Percentiles rank a stretch among this genome's conserved stretches.
Conservation (phyloP, 1,140 invertebrate genomes). For the Schlechtendalia chinensis region DNA sequence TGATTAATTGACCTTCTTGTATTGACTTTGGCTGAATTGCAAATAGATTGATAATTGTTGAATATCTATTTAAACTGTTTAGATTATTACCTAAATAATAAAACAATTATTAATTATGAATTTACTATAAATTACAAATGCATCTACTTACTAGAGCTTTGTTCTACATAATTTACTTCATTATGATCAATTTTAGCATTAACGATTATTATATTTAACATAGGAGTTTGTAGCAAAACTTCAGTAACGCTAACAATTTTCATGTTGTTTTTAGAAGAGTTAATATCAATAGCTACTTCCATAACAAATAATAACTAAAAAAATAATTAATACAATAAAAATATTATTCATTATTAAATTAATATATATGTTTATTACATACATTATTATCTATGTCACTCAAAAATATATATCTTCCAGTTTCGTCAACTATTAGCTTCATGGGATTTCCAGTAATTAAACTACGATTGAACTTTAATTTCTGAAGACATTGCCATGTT, state of each 20-base stretch:
- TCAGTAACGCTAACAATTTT: conserved; percentile 34
- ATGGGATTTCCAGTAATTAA: conserved; percentile 59
- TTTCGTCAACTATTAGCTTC: conserved; percentile 79
- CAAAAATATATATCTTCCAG: conserved; percentile 77
- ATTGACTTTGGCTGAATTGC: conserved; percentile 85
- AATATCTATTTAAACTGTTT: conserved; percentile 29
- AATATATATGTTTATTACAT: conserved; percentile 5
- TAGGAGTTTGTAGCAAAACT: conserved; percentile 32
- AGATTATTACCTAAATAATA: neutral
- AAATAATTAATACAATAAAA: neutral
- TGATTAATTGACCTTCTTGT: conserved; percentile 80
- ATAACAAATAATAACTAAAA: conserved; percentile 47
- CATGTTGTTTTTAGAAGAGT: neutral
- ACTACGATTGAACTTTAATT: conserved; percentile 66
- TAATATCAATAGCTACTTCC: conserved; percentile 9
- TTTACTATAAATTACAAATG: too few relatives aligned
- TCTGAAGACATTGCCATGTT: conserved; percentile 88
- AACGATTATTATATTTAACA: conserved; percentile 50
- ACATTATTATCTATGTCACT: conserved; percentile 75
- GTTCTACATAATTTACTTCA: conserved; percentile 55
- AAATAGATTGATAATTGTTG: conserved; percentile 70
- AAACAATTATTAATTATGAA: neutral
- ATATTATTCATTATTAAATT: neutral
- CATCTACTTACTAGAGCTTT: conserved; percentile 27
- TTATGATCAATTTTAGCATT: conserved; percentile 57